These are phyloP conservation scores for Protobothrops mucrosquamatus DNA, from an alignment of 2,113 vertebrate species.

Conservation along the genomic window DNA sequence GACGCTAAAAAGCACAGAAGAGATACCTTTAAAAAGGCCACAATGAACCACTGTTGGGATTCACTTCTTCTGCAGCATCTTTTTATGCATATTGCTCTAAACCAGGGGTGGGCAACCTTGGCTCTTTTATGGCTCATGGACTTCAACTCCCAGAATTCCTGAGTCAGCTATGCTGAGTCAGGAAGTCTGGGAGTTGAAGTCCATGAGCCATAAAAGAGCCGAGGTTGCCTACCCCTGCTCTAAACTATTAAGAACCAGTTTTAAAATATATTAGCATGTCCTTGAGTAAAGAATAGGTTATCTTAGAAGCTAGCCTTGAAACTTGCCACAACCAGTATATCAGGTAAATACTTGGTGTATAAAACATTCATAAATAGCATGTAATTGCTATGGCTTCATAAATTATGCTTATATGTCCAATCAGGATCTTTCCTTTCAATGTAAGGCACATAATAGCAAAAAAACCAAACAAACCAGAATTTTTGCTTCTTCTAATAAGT, in stretches of 20 bases:
- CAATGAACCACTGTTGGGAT: not conserved
- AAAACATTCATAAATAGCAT: constrained; percentile 16
- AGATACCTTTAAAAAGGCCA: not conserved
- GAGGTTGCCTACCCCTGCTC: not conserved
- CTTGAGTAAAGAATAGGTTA: constrained; percentile 15
- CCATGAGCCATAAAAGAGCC: too few relatives aligned
- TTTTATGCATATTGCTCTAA: constrained; percentile 25
- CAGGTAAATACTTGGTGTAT: not conserved
- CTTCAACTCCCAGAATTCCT: too few relatives aligned
- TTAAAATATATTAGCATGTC: constrained; percentile 31
- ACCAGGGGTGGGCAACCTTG: not conserved
- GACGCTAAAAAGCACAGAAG: not conserved
- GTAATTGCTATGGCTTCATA: constrained; percentile 20
- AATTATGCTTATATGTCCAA: constrained; percentile 28
- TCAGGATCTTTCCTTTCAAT: not conserved
- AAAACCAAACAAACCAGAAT: not conserved
- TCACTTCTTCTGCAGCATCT: constrained; percentile 4
- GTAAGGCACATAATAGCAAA: not conserved
- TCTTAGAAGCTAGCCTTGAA: constrained; percentile 36
- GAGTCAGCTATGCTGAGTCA: too few relatives aligned
- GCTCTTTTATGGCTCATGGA: too few relatives aligned
- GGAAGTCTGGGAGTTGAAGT: too few relatives aligned
- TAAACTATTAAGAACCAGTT: constrained; percentile 21
- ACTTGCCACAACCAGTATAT: constrained; percentile 13
- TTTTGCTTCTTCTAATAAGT: not conserved